Base-by-base conservation (phyloP, 2,797 vertebrate species). In the Halcyon badia region DNA sequence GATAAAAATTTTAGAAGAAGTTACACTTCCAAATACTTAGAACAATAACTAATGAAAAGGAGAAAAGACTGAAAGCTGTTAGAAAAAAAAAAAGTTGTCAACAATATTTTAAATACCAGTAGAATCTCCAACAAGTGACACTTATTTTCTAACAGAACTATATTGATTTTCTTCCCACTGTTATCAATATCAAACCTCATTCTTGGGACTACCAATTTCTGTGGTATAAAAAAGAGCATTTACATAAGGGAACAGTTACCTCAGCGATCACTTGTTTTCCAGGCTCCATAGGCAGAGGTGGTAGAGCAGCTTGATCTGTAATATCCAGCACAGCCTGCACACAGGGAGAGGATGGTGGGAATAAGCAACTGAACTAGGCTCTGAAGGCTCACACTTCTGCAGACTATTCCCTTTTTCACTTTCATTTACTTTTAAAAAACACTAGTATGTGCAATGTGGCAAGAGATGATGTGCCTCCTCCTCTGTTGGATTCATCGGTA, bases 201-300 rank as follows among this genome's bases (percentile, higher is more conserved):
- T 66, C 51, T 56, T 35, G 3, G 24, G 44, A 44, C 44, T 64
- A 41, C 10, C 62, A 62, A 4, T 60, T 42, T 70, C 62, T 26
- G 39, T 61, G 57, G 18, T 76, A 48, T 24, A 20, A 54, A 64
- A 86, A 72, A 73, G 39, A 7, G 31, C 41, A 33, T 85, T 79
- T 89, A 60, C n/a, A 19, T 25, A 39, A 68, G 51, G 39, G 82
- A 54, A 39, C 14, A 44, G 41, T 94, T 95, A 96, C 95, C 93
- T 95, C 52, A 62, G 37, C 12, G 61, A 18, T n/a, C 21, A 9
- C 62, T 58, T 69, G 58, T 83, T 56, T 61, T 52, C 6, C 72
- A 83, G 18, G 25, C 17, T 87, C 17, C 60, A 17, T 9, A 66
- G 62, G 35, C 35, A 26, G 28, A 51, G 61, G 4, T 9, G 49